Evolutionary conservation across 35 echinoderm and acorn worm species (phyloP).

Genomic region (Lytechinus variegatus): DNA sequence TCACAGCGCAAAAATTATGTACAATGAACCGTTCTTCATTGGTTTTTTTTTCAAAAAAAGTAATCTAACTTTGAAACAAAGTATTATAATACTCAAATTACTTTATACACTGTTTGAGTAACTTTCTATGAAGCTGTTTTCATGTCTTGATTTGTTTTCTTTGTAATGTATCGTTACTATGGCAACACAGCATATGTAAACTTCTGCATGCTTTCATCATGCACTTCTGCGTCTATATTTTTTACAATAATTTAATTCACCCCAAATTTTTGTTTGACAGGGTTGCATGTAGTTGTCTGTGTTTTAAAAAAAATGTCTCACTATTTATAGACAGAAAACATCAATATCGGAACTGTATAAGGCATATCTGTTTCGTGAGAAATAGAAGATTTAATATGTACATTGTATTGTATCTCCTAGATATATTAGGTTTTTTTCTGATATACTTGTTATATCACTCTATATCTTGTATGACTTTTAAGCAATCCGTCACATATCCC

Average conservation of each 20-base stretch:
- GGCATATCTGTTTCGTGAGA: not conserved
- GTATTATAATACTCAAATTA: not conserved
- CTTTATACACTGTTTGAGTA: not conserved
- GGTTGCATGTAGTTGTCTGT: not conserved
- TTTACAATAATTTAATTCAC: not conserved
- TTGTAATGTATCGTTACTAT: not conserved
- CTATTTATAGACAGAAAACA: not conserved
- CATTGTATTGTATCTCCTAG: not conserved
- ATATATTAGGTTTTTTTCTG: not conserved
- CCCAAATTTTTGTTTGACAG: not conserved
- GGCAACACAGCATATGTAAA: not conserved
- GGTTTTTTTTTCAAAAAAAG: not conserved
- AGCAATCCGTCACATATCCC: not conserved
- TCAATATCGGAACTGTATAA: not conserved
- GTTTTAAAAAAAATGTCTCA: not conserved
- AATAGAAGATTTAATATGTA: not conserved
- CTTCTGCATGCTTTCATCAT: not conserved
- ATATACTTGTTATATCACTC: not conserved
- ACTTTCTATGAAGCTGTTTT: not conserved
- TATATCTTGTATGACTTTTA: not conserved
- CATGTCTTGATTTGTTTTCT: not conserved
- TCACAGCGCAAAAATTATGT: too few species aligned
- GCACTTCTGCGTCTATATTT: not conserved
- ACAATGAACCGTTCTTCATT: too few species aligned
- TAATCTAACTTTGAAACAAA: not conserved